A percentile compares a stretch with the other conserved stretches of the same genome.
Conservation (phyloP, 2,113 vertebrate genomes). For the Muntiacus muntjak region DNA sequence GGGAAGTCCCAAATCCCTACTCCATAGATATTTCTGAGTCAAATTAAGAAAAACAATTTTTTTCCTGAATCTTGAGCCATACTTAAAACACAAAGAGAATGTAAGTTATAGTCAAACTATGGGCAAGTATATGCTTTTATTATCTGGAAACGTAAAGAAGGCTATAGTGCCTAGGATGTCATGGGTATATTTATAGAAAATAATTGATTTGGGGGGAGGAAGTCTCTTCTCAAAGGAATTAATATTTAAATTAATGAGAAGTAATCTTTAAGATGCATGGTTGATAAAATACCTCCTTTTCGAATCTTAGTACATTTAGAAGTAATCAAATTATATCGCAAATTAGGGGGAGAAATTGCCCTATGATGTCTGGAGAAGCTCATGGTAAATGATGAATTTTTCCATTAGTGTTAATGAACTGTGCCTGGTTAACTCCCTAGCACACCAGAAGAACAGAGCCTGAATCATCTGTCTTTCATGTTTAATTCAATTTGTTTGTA, state of each 20-base stretch:
- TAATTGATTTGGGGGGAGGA: not conserved
- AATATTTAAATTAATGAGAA: conserved; percentile 50
- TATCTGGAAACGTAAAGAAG: not conserved
- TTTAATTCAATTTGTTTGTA: conserved; percentile 57
- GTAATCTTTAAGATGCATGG: conserved; percentile 41
- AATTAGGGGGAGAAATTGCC: conserved; percentile 9
- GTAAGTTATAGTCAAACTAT: not conserved
- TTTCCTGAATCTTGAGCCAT: not conserved
- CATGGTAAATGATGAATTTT: conserved; percentile 47
- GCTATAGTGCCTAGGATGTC: not conserved
- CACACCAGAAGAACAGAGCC: not conserved
- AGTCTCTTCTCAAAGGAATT: not conserved
- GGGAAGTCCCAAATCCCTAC: not conserved
- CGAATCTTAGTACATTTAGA: conserved; percentile 33
- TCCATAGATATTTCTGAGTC: not conserved
- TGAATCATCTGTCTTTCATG: not conserved
- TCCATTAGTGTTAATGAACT: conserved; percentile 56
- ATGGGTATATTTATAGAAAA: not conserved
- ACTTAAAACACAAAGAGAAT: conserved; percentile 23
- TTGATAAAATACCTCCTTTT: conserved; percentile 48
- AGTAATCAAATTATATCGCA: conserved; percentile 47
- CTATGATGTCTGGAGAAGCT: not conserved
- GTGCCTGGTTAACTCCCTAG: conserved; percentile 7
- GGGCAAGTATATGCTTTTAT: not conserved
- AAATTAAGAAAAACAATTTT: not conserved